Conservation (phyloP, 2,888 invertebrate genomes). For the Perdita meconis region DNA sequence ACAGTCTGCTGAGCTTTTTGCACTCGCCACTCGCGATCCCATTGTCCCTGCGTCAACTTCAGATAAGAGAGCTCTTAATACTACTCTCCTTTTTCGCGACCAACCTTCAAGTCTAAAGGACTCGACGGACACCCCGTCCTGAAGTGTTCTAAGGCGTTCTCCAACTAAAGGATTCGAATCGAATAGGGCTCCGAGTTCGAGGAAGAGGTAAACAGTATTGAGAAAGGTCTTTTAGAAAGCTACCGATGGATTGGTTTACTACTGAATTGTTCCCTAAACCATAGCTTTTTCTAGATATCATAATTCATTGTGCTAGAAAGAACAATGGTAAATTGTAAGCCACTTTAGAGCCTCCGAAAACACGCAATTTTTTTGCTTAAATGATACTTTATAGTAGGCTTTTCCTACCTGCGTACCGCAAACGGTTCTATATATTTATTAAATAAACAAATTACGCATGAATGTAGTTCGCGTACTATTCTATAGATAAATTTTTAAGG, state of each 20-base stretch:
- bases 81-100: conserved; percentile 18
- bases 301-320: too few relatives aligned
- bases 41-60: conserved; percentile 66
- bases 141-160: background rate
- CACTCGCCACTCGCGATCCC: conserved; percentile 28
- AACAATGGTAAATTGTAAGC: too few relatives aligned
- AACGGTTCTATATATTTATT: too few relatives aligned
- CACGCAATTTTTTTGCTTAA: too few relatives aligned
- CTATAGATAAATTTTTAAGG: too few relatives aligned
- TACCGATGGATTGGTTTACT: background rate
- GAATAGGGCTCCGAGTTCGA: background rate
- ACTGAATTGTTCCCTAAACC: too few relatives aligned
- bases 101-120: background rate
- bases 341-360: too few relatives aligned
- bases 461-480: too few relatives aligned
- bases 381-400: too few relatives aligned
- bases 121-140: background rate
- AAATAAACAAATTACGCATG: too few relatives aligned
- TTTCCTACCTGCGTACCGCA: too few relatives aligned
- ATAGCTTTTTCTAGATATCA: too few relatives aligned
- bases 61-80: conserved; percentile 57
- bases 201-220: background rate
- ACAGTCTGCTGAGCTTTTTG: conserved; percentile 48
- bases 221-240: background rate
- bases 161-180: background rate